Conservation (phyloP, 2,113 vertebrate species). For the Tichodroma muraria region DNA sequence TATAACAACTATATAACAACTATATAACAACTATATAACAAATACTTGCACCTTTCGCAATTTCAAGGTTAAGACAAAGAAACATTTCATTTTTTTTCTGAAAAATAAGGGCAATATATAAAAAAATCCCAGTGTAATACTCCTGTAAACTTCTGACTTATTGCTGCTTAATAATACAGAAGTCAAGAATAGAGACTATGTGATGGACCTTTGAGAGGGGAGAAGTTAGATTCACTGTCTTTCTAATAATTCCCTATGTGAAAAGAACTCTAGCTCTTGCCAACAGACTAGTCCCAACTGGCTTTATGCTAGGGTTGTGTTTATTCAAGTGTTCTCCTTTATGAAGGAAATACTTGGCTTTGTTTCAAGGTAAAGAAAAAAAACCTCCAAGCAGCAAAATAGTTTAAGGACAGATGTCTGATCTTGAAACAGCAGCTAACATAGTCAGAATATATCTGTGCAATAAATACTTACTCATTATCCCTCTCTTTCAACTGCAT, state of each 20-base stretch:
- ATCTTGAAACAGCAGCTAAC: conserved; percentile 37
- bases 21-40: too few species aligned
- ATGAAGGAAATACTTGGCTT: conserved; percentile 44
- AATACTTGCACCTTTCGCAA: background rate
- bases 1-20: too few species aligned
- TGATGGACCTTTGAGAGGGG: background rate
- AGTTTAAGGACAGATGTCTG: conserved; percentile 55
- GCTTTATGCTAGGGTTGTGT: conserved; percentile 31
- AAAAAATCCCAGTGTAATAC: background rate
- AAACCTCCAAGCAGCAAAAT: conserved; percentile 11
- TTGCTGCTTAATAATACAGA: background rate
- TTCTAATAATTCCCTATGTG: conserved; percentile 30
- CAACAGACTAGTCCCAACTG: conserved; percentile 48
- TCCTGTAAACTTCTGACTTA: background rate
- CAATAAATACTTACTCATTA: conserved; percentile 40
- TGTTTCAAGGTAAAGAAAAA: conserved; percentile 43
- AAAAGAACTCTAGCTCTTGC: background rate
- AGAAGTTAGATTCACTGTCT: background rate
- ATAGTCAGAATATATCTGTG: background rate
- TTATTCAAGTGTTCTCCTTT: conserved; percentile 65
- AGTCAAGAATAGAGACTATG: background rate
- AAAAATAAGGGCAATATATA: background rate
- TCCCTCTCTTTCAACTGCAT: background rate
- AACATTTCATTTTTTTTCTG: background rate
- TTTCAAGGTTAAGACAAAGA: background rate